Evolutionary conservation across 2,797 vertebrate genomes (phyloP).

Genomic region (Ctenosaura bakeri): DNA sequence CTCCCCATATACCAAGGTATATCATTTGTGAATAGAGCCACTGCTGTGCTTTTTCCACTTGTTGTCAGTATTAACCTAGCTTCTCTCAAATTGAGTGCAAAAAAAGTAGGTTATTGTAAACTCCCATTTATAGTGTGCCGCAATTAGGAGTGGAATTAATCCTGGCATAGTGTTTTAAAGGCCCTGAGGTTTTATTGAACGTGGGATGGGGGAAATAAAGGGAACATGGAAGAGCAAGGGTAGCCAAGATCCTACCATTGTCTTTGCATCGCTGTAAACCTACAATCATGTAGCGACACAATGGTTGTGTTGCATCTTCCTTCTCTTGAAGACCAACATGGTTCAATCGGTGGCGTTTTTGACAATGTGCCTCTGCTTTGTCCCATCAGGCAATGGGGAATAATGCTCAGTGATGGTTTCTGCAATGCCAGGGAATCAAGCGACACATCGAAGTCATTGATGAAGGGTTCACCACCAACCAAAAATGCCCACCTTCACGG

Average conservation of each 20-base stretch:
- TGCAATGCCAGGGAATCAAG: too few species aligned
- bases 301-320: too few species aligned
- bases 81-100: conserved; percentile 62
- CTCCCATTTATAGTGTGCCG: conserved; percentile 47
- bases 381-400: too few species aligned
- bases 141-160: conserved; percentile 56
- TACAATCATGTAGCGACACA: too few species aligned
- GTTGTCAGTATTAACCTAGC: conserved; percentile 76
- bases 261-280: background rate
- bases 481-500: too few species aligned
- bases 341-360: too few species aligned
- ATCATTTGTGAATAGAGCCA: conserved; percentile 61
- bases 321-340: too few species aligned
- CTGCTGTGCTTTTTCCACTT: conserved; percentile 72
- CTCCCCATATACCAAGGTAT: conserved; percentile 70
- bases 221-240: background rate
- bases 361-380: too few species aligned
- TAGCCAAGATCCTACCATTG: too few species aligned
- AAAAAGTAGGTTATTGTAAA: conserved; percentile 75
- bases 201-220: conserved; percentile 30
- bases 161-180: conserved; percentile 44
- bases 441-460: too few species aligned
- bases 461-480: too few species aligned
- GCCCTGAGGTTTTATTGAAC: conserved; percentile 45
- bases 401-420: too few species aligned